Evolutionary conservation across 2,888 invertebrate species (phyloP).

Genomic region (Rhynchonema sp.): DNA sequence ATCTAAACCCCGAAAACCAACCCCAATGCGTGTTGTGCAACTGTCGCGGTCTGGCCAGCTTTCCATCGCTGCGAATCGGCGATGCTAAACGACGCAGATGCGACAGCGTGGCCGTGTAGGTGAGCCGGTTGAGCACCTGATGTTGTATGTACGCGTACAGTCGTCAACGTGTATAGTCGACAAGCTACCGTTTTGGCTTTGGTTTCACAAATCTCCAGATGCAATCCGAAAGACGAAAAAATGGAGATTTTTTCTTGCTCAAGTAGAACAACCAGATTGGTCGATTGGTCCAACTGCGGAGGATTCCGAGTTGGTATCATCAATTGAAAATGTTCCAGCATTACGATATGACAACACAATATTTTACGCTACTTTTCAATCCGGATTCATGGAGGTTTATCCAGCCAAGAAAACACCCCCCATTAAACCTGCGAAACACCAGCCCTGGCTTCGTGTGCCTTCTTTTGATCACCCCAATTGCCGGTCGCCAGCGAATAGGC

Average conservation of each 20-base stretch:
- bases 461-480: slow-evolving; percentile 99
- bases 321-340: not conserved
- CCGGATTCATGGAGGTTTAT: not conserved
- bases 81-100: slow-evolving; percentile 95
- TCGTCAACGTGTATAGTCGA: no score
- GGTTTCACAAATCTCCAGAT: no score
- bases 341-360: no score
- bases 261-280: no score
- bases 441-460: slow-evolving; percentile 92
- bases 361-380: not conserved
- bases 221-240: no score
- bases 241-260: no score
- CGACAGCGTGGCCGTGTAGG: slow-evolving; percentile 92
- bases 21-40: slow-evolving; percentile 98
- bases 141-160: no score
- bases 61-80: slow-evolving; percentile 95
- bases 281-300: not conserved
- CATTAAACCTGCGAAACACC: slow-evolving; percentile 78
- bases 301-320: not conserved
- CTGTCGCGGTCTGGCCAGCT: slow-evolving; percentile 93
- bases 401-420: slow-evolving; percentile 1
- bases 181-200: no score
- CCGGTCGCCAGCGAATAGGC: slow-evolving; percentile 95
- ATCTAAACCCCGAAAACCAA: not conserved
- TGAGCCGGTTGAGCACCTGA: slow-evolving; percentile 83